A percentile compares a stretch with the other conserved stretches of the same genome.
Conservation (phyloP, 1,140 invertebrate genomes). For the Drosophila mauritiana region DNA sequence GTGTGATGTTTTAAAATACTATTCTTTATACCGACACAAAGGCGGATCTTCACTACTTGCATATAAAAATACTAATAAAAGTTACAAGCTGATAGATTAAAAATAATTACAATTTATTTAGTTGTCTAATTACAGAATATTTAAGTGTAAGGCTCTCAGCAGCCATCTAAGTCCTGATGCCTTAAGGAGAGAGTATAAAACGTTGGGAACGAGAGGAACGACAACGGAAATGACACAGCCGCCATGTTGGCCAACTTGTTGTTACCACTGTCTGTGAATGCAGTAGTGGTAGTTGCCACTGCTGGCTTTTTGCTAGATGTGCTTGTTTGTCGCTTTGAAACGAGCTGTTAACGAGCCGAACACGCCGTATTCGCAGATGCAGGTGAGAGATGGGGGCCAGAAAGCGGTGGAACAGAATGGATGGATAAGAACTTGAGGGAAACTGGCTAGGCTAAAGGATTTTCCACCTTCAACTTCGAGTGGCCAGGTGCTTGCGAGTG, state of each 20-base stretch:
- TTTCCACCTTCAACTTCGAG: conserved; percentile 38
- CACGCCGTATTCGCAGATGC: conserved; percentile 9
- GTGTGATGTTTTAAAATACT: too few relatives aligned
- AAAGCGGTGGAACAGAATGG: conserved; percentile 4
- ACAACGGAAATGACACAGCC: conserved; percentile 68
- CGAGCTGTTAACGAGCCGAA: conserved; percentile 63
- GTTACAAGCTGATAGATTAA: too few relatives aligned
- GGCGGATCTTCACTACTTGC: too few relatives aligned
- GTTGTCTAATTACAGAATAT: too few relatives aligned
- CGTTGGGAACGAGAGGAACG: conserved; percentile 2
- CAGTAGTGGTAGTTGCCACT: conserved; percentile 12
- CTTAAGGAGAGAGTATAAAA: background rate
- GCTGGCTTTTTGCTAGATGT: conserved; percentile 19
- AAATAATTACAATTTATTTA: too few relatives aligned
- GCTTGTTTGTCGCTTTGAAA: conserved; percentile 42
- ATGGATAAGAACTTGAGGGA: conserved; percentile 15
- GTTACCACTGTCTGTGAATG: conserved; percentile 30
- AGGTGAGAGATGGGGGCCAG: conserved; percentile 14
- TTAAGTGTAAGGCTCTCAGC: too few relatives aligned
- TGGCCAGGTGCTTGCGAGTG: conserved; percentile 35
- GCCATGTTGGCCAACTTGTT: conserved; percentile 58
- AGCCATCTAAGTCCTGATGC: background rate
- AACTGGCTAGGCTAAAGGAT: conserved; percentile 35
- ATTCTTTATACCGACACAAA: too few relatives aligned
- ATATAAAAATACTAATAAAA: too few relatives aligned